Base-by-base conservation (phyloP, 2,888 invertebrate genomes). In the Idaea straminata region DNA sequence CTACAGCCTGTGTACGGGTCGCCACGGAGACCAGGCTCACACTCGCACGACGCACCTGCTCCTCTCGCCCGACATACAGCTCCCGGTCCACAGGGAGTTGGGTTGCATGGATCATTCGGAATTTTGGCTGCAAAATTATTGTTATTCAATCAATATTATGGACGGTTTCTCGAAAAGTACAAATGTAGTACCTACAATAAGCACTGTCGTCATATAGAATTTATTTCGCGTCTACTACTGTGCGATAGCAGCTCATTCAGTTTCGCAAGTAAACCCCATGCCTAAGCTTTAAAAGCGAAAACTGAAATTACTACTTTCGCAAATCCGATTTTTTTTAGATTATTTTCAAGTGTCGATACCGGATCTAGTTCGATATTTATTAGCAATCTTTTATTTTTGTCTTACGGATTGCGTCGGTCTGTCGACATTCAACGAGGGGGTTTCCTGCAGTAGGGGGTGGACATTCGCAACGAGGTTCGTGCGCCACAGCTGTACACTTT, bases 51-150 rank as follows among this genome's bases (percentile, higher is more conserved):
- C 0, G 97, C 96, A 4, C 94, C 93, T 15, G 94, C 94, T 70
- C 96, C 96, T 67, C 95, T 93, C 0, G 95, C 93, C 66, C 95
- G 94, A 82, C 98, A 98, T 72, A 96, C 95, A 5, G 98, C 98
- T 78, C 97, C 97, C 62, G 95, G 94, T 61, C 95, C 95, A 80
- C 98, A 98, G 0, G 97, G 97, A 59, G 96, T 96, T 67, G 97
- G 97, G 80, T 95, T 95, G 89, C 98, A 98, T n/a, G 96, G 96
- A 84, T 97, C 96, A 65, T 87, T 85, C 62, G 93, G 92, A 71
- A 85, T 80, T 81, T 84, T 87, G 64, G 82, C 92, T 89, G 91
- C 77, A 85, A 90, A 67, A 75, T 72, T 66, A 61, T 47, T 16
- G 61, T 47, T 59, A 34, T 34, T 47, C 47, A 47, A 47, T 47